Evolutionary conservation across 35 echinoderm and acorn worm species (phyloP).

Genomic region (Hemicentrotus pulcherrimus): DNA sequence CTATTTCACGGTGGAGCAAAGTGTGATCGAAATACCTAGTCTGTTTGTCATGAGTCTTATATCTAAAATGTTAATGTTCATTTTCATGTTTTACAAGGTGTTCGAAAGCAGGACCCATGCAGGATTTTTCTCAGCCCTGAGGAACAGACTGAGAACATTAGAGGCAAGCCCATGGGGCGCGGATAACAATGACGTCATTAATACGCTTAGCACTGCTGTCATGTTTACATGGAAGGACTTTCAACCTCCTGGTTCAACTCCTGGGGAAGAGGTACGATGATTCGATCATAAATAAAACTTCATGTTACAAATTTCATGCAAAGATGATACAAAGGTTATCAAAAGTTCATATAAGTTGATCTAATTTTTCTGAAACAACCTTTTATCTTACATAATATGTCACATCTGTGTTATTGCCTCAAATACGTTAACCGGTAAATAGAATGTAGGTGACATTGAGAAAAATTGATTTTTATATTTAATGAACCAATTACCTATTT

Average conservation of each 20-base stretch:
- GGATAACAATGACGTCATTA: not conserved
- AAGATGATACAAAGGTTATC: too few species aligned
- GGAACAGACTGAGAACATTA: not conserved
- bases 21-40: too few species aligned
- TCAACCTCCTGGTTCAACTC: not conserved
- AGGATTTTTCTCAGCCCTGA: not conserved
- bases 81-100: not conserved
- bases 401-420: too few species aligned
- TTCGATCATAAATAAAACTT: not conserved
- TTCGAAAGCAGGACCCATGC: not conserved
- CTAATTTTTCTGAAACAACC: too few species aligned
- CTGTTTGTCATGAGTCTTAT: too few species aligned
- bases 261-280: not conserved
- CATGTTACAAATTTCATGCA: too few species aligned
- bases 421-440: not conserved
- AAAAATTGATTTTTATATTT: not conserved
- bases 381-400: too few species aligned
- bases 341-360: not conserved
- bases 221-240: not conserved
- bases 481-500: not conserved
- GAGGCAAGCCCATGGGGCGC: not conserved
- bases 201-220: not conserved
- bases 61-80: too few species aligned
- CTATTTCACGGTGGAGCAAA: too few species aligned
- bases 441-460: not conserved